Conservation (phyloP, 92 coral and sea anemone species). For the Chrysogorgia sp. region DNA sequence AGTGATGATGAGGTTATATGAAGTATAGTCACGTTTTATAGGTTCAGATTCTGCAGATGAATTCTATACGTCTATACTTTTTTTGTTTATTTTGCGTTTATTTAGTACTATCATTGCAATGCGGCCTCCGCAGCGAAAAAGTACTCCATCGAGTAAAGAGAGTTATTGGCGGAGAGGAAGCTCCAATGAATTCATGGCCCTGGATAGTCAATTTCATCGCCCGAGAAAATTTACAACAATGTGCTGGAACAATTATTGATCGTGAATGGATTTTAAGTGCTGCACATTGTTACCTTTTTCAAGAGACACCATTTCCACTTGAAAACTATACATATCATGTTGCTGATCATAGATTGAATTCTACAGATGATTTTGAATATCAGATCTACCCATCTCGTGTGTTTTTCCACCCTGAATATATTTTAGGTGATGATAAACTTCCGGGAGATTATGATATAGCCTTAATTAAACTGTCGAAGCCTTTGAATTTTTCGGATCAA, state of each 20-base stretch:
- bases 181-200: slow-evolving; percentile 48
- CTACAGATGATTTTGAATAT: slow-evolving; percentile 65
- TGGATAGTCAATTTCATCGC: slow-evolving; percentile 62
- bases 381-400: slow-evolving; percentile 49
- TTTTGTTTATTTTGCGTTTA: background rate
- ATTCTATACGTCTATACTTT: too few relatives aligned
- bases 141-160: slow-evolving; percentile 49
- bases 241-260: slow-evolving; percentile 85
- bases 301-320: slow-evolving; percentile 4
- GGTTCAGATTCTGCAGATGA: too few relatives aligned
- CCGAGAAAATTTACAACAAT: slow-evolving; percentile 55
- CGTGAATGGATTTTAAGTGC: slow-evolving; percentile 26
- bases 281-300: slow-evolving; percentile 48
- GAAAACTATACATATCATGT: slow-evolving; percentile 29
- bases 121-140: background rate
- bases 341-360: slow-evolving; percentile 69
- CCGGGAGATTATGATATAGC: slow-evolving; percentile 59
- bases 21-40: too few relatives aligned
- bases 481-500: slow-evolving; percentile 40
- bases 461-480: slow-evolving; percentile 43
- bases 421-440: background rate
- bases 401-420: slow-evolving; percentile 54
- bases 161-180: slow-evolving; percentile 51
- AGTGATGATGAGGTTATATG: too few relatives aligned
- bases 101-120: background rate